phyloP scores from a whole-genome alignment of 92 coral and sea anemone genomes.

The Micromussa lordhowensis region DNA sequence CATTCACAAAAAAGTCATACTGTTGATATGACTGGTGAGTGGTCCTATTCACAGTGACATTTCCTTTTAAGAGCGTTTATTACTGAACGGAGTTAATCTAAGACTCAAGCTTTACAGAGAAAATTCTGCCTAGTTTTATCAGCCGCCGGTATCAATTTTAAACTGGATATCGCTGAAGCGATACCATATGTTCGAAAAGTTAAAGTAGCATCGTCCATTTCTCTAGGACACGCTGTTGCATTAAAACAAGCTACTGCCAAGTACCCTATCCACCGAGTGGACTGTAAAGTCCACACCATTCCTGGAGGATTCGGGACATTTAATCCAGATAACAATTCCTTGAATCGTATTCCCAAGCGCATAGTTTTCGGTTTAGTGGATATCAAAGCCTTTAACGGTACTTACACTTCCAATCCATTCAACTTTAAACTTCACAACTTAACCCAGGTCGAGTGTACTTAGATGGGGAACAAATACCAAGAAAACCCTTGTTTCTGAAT shows the following conservation, averaged over 20 bases:
- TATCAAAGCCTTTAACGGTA: conserved; percentile 66
- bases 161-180: conserved; percentile 66
- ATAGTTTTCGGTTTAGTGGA: conserved; percentile 66
- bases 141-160: conserved; percentile 47
- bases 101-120: too few species aligned
- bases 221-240: conserved; percentile 60
- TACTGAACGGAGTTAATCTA: too few species aligned
- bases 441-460: too few species aligned
- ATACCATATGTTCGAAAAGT: conserved; percentile 64
- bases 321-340: conserved; percentile 64
- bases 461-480: too few species aligned
- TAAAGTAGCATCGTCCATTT: conserved; percentile 60
- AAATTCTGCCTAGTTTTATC: conserved; percentile 72
- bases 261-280: conserved; percentile 69
- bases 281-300: conserved; percentile 59
- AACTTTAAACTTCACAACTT: too few species aligned
- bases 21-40: too few species aligned
- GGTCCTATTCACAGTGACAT: too few species aligned
- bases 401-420: conserved; percentile 60
- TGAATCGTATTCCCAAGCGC: conserved; percentile 65
- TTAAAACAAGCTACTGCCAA: conserved; percentile 68
- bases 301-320: conserved; percentile 58
- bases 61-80: too few species aligned
- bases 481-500: too few species aligned
- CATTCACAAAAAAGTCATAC: too few species aligned